A percentile compares a stretch with the other conserved stretches of the same genome.
Evolutionary conservation across 1,140 invertebrate species (phyloP).

Genomic region (Hyles euphorbiae): DNA sequence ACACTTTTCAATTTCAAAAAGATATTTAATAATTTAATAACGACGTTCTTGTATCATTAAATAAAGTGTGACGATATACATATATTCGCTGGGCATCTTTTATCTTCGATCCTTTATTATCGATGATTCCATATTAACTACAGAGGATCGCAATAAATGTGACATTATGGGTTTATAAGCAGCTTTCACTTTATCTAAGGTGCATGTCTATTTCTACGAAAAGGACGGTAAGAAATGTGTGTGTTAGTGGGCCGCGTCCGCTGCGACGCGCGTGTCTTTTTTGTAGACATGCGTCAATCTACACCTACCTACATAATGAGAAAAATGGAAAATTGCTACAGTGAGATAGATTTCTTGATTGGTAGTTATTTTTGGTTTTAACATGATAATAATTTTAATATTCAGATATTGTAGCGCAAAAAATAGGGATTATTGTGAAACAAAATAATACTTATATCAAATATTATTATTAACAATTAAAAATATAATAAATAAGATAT

Average conservation of each 20-base stretch:
- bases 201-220: constrained; percentile 68
- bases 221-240: constrained; percentile 69
- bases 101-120: constrained; percentile 26
- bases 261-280: constrained; percentile 53
- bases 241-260: constrained; percentile 71
- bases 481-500: not conserved
- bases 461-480: not conserved
- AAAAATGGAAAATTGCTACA: constrained; percentile 45
- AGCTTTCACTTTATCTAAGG: constrained; percentile 71
- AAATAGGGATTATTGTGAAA: not conserved
- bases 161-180: constrained; percentile 64
- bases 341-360: not conserved
- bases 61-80: too few relatives aligned
- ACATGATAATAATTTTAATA: too few relatives aligned
- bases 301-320: constrained; percentile 67
- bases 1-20: too few relatives aligned
- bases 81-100: too few relatives aligned
- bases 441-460: not conserved
- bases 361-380: too few relatives aligned
- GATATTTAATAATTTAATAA: too few relatives aligned
- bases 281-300: constrained; percentile 56
- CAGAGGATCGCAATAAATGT: constrained; percentile 58
- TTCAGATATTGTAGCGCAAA: too few relatives aligned
- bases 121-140: constrained; percentile 38
- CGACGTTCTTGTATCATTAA: too few relatives aligned